phyloP scores from a whole-genome alignment of 2,888 invertebrate species.

The Macrosoma leucophasiata region DNA sequence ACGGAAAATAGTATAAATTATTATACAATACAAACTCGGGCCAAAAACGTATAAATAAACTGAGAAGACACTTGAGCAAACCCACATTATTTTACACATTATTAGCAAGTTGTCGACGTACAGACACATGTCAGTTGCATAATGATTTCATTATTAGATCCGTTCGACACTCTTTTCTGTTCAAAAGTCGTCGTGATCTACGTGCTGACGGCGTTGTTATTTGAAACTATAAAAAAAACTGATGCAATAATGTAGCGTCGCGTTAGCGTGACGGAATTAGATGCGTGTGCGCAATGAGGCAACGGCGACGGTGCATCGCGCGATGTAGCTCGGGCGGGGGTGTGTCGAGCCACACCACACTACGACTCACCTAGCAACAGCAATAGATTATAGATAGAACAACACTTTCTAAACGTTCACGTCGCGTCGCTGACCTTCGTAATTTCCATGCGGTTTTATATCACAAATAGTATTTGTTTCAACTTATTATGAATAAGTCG shows the following conservation, averaged over 20 bases:
- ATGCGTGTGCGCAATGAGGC: conserved; percentile 4
- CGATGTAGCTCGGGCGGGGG: conserved; percentile 1
- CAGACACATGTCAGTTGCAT: too few relatives aligned
- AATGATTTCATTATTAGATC: too few relatives aligned
- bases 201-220: neutral
- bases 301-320: conserved; percentile 1
- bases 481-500: too few relatives aligned
- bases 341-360: conserved; percentile 20
- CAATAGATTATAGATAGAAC: too few relatives aligned
- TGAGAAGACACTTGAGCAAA: conserved; percentile 7
- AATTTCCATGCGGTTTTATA: conserved; percentile 11
- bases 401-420: conserved; percentile 26
- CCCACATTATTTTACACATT: neutral
- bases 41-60: conserved; percentile 11
- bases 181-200: too few relatives aligned
- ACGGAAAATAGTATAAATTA: conserved; percentile 22
- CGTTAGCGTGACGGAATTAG: conserved; percentile 10
- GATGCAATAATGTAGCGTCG: conserved; percentile 12
- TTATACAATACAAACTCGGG: conserved; percentile 12
- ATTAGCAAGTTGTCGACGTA: too few relatives aligned
- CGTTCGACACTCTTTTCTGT: too few relatives aligned
- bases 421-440: conserved; percentile 18
- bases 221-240: conserved; percentile 1
- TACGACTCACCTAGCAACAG: neutral
- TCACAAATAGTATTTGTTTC: too few relatives aligned